Conservation (phyloP, 2,888 invertebrate genomes). For the Pinctada fucata region DNA sequence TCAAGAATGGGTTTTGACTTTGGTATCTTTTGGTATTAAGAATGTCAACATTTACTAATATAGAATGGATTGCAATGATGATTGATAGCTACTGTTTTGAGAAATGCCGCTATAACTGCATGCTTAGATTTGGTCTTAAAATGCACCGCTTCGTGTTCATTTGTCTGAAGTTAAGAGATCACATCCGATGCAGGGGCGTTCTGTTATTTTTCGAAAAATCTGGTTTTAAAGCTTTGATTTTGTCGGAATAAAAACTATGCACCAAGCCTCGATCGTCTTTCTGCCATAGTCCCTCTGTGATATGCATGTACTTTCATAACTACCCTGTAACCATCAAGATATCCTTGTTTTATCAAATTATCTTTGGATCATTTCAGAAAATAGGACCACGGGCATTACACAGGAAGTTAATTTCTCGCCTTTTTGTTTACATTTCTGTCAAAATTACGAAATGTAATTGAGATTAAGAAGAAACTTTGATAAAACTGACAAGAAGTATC, state of each 20-base stretch:
- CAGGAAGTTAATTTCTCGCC: constrained; percentile 1
- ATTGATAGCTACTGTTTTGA: neutral
- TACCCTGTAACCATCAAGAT: too few species aligned
- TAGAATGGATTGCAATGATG: neutral
- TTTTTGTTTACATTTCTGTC: constrained; percentile 2
- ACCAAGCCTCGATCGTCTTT: too few species aligned
- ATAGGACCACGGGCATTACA: neutral
- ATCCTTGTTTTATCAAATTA: neutral
- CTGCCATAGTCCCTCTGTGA: too few species aligned
- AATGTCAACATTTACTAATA: neutral
- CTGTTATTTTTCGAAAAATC: too few species aligned
- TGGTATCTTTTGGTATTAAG: neutral
- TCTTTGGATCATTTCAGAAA: neutral
- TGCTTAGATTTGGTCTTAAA: too few species aligned
- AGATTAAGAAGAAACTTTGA: constrained; percentile 1
- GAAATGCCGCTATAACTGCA: too few species aligned
- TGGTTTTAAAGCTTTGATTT: too few species aligned
- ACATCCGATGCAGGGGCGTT: too few species aligned
- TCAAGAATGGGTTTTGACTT: neutral
- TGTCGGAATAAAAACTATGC: too few species aligned
- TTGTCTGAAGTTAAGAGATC: too few species aligned
- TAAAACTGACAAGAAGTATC: neutral
- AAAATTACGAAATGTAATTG: constrained; percentile 4
- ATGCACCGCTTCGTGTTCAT: too few species aligned
- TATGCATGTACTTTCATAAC: too few species aligned